These are phyloP conservation scores for Rhimphoctona megacephalus DNA, from an alignment of 2,888 invertebrate species.

Conservation along the genomic window DNA sequence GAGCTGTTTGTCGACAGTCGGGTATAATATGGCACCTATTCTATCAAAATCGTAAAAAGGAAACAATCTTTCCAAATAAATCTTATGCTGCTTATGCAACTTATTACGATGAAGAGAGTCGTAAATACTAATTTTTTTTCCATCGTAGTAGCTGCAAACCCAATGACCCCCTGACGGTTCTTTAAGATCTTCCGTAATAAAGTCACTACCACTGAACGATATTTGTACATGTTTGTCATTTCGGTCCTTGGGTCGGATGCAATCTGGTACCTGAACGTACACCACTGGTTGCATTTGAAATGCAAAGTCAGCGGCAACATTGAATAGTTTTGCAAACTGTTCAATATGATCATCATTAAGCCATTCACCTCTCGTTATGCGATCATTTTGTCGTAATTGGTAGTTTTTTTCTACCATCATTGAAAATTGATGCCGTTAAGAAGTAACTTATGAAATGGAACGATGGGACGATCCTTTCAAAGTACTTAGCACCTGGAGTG, in stretches of 20 bases:
- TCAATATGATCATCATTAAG: constrained; percentile 56
- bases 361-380: constrained; percentile 17
- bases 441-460: no score
- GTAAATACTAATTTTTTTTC: constrained; percentile 55
- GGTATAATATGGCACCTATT: constrained; percentile 40
- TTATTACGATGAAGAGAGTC: constrained; percentile 47
- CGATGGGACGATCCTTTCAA: no score
- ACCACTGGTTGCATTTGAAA: constrained; percentile 28
- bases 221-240: constrained; percentile 65
- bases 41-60: constrained; percentile 55
- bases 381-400: neutral
- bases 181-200: neutral
- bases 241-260: constrained; percentile 45
- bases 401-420: neutral
- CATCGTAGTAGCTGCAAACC: constrained; percentile 62
- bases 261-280: constrained; percentile 21
- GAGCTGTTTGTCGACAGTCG: constrained; percentile 48
- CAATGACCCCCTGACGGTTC: constrained; percentile 42
- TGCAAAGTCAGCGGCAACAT: constrained; percentile 35
- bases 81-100: constrained; percentile 52
- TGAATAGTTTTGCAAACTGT: constrained; percentile 45
- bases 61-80: constrained; percentile 53
- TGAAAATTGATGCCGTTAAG: neutral
- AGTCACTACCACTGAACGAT: constrained; percentile 55
- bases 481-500: no score